Evolutionary conservation across 2,113 vertebrate species (phyloP).

Genomic region (Zapornia atra): DNA sequence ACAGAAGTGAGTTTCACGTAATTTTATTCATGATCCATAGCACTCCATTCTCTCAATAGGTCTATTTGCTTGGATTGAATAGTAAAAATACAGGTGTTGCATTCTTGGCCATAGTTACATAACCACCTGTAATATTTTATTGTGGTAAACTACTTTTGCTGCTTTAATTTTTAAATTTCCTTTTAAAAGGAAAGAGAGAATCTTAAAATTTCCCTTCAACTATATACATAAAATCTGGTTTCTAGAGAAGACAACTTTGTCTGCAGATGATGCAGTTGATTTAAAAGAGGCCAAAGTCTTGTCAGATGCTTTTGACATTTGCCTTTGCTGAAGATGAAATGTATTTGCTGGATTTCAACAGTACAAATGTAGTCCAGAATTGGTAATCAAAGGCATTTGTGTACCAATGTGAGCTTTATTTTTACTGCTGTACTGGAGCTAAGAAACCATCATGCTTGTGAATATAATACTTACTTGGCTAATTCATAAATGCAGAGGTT

Average conservation of each 20-base stretch:
- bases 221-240: background rate
- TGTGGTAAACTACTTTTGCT: background rate
- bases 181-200: background rate
- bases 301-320: background rate
- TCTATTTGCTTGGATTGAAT: background rate
- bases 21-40: background rate
- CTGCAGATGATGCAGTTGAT: background rate
- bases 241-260: background rate
- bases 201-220: background rate
- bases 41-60: background rate
- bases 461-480: background rate
- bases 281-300: background rate
- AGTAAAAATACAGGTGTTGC: background rate
- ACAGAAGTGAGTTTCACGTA: background rate
- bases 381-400: background rate
- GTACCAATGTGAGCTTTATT: background rate
- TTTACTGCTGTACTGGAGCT: background rate
- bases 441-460: background rate
- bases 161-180: background rate
- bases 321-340: background rate
- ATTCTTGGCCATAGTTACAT: background rate
- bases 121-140: background rate
- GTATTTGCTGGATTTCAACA: background rate
- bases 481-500: background rate
- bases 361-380: background rate